Evolutionary conservation across 2,113 vertebrate species (phyloP).

Genomic region (Psittacara wagleri): DNA sequence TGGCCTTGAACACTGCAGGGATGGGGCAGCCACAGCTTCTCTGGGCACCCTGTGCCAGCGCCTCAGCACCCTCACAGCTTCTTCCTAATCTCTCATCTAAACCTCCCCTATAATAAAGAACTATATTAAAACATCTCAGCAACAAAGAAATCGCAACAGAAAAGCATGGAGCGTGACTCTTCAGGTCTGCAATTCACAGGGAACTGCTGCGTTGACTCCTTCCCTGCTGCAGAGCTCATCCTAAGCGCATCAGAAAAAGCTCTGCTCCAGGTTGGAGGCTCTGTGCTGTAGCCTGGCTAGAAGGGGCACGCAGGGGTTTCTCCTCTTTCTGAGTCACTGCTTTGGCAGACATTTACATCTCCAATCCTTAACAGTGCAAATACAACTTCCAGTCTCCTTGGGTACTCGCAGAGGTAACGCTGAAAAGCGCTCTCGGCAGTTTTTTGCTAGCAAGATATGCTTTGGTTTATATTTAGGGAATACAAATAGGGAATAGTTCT

Average conservation of each 20-base stretch:
- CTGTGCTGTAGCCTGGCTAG: not conserved
- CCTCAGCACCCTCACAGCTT: not conserved
- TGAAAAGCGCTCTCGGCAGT: not conserved
- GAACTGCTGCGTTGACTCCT: not conserved
- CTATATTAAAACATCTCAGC: not conserved
- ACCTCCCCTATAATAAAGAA: not conserved
- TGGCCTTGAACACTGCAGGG: not conserved
- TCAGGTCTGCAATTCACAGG: not conserved
- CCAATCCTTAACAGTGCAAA: not conserved
- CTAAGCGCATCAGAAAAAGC: not conserved
- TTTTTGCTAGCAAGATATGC: not conserved
- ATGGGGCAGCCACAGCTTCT: not conserved
- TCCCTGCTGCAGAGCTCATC: not conserved
- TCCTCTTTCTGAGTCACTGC: not conserved
- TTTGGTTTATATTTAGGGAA: constrained; percentile 3
- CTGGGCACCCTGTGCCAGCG: not conserved
- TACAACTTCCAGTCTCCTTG: not conserved
- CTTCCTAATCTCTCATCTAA: not conserved
- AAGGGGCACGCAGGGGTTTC: not conserved
- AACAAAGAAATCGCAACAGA: not conserved
- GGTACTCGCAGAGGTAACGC: not conserved
- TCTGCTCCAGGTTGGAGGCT: not conserved
- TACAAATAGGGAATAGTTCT: not conserved
- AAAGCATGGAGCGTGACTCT: not conserved
- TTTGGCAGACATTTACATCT: not conserved